phyloP scores from a whole-genome alignment of 2,797 vertebrate species.

The Lindbergichthys nudifrons region DNA sequence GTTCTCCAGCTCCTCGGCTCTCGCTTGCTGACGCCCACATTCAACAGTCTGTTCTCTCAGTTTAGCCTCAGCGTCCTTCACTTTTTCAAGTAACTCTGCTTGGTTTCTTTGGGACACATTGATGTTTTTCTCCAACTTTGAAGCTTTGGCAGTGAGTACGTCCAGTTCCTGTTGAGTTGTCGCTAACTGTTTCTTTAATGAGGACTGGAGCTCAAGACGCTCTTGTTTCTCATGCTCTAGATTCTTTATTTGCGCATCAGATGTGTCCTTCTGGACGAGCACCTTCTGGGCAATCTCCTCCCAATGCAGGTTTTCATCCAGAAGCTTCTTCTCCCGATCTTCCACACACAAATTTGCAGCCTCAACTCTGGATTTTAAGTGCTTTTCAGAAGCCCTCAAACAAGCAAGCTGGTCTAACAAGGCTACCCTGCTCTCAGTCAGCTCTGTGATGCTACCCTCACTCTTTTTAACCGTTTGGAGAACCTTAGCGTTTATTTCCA shows the following conservation, averaged over 20 bases:
- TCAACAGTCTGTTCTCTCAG: conserved; percentile 74
- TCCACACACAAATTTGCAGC: conserved; percentile 74
- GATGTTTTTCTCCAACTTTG: conserved; percentile 83
- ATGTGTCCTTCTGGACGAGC: conserved; percentile 73
- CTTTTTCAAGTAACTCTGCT: conserved; percentile 77
- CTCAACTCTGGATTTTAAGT: conserved; percentile 77
- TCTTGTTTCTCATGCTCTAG: conserved; percentile 82
- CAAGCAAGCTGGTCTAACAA: conserved; percentile 79
- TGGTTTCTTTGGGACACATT: conserved; percentile 78
- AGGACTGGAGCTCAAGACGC: conserved; percentile 80
- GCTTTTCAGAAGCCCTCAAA: conserved; percentile 84
- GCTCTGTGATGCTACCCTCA: conserved; percentile 76
- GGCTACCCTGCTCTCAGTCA: conserved; percentile 73
- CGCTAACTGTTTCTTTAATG: conserved; percentile 72
- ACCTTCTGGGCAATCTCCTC: conserved; percentile 84
- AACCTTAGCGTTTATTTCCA: conserved; percentile 80
- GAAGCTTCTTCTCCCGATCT: conserved; percentile 84
- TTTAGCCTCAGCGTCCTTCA: conserved; percentile 75
- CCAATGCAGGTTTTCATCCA: conserved; percentile 82
- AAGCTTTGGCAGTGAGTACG: conserved; percentile 73
- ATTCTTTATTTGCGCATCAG: conserved; percentile 79
- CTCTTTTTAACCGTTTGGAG: conserved; percentile 77
- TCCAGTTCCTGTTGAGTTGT: conserved; percentile 82
- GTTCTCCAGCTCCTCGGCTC: conserved; percentile 75
- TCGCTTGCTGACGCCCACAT: conserved; percentile 77